Percentiles rank a stretch among this genome's conserved stretches.
Evolutionary conservation across 2,113 vertebrate species (phyloP).

Genomic region (Oceanites oceanicus): DNA sequence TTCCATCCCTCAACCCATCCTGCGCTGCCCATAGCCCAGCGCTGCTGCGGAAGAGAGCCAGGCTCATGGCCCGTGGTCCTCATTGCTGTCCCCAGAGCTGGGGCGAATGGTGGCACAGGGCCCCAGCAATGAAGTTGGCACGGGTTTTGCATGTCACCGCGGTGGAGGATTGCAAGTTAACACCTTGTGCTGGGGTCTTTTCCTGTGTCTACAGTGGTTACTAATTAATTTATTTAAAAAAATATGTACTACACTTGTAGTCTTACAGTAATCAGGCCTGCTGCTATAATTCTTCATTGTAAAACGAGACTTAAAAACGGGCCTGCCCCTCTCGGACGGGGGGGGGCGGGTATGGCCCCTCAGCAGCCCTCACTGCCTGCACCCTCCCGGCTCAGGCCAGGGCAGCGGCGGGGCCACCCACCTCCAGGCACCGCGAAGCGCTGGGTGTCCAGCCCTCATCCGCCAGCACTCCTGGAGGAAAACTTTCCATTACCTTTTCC

Average conservation of each 20-base stretch:
- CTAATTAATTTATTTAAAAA: not conserved
- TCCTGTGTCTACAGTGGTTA: not conserved
- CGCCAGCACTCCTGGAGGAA: accelerated
- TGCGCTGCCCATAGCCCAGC: not conserved
- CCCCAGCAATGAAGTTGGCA: not conserved
- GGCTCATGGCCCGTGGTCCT: not conserved
- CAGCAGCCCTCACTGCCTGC: not conserved
- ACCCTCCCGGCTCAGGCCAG: accelerated
- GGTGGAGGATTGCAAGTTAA: not conserved
- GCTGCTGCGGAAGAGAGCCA: accelerated
- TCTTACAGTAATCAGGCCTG: not conserved
- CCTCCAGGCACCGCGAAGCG: accelerated
- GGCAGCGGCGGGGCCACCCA: not conserved
- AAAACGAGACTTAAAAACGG: not conserved
- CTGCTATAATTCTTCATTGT: not conserved
- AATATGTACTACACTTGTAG: not conserved
- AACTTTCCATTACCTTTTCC: not conserved
- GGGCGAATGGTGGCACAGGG: not conserved
- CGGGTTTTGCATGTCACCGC: accelerated
- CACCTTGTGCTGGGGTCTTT: not conserved
- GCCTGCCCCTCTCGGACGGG: not conserved
- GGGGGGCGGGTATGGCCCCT: accelerated
- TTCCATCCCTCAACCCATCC: not conserved
- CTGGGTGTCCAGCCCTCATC: not conserved
- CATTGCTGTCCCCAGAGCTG: not conserved